A percentile compares a stretch with the other conserved stretches of the same genome.
These are phyloP conservation scores for Burhinus bistriatus DNA, from an alignment of 2,113 vertebrate species.

Conservation along the genomic window DNA sequence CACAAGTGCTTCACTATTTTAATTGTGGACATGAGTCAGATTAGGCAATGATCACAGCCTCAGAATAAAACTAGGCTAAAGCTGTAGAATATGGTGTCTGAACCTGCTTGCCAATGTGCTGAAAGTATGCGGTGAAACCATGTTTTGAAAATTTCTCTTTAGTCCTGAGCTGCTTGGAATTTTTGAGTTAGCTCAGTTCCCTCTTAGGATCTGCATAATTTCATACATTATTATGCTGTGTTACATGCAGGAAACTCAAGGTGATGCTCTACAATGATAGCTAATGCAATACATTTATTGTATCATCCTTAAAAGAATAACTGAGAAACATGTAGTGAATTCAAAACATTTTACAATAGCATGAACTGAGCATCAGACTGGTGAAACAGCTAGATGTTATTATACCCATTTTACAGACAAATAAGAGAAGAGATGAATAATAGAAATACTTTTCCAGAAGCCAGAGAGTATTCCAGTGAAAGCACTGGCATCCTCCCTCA, in stretches of 20 bases:
- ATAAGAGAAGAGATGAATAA: slow-evolving; percentile 25
- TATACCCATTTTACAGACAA: background rate
- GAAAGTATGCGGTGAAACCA: background rate
- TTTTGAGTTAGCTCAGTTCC: background rate
- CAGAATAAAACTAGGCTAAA: background rate
- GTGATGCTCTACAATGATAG: background rate
- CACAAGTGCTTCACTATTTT: background rate
- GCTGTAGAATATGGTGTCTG: background rate
- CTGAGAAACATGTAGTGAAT: background rate
- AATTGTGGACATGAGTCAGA: background rate
- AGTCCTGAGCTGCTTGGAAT: background rate
- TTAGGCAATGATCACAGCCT: background rate
- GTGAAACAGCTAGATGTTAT: background rate
- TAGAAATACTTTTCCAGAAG: slow-evolving; percentile 57
- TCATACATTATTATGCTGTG: background rate
- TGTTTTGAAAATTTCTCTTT: background rate
- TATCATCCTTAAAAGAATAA: background rate
- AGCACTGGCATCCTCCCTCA: slow-evolving; percentile 28
- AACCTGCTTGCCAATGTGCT: background rate
- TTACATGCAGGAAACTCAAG: background rate
- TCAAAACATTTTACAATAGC: background rate
- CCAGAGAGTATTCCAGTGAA: slow-evolving; percentile 28
- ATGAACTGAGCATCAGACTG: background rate
- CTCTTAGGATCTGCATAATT: background rate
- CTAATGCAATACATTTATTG: background rate